phyloP scores from a whole-genome alignment of 2,888 invertebrate species.

The Aethes cnicana region DNA sequence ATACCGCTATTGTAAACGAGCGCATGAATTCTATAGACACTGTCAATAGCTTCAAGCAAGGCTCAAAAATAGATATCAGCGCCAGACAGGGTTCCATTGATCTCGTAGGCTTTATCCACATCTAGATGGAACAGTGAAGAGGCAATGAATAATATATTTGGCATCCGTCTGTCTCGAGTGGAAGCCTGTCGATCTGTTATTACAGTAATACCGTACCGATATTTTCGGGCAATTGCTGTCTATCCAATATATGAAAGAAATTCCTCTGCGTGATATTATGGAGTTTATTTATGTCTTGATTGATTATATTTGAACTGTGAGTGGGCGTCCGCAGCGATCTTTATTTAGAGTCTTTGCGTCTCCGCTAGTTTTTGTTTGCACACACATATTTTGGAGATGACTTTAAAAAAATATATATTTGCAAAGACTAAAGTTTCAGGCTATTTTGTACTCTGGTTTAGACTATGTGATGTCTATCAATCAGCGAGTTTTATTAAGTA shows the following conservation, averaged over 20 bases:
- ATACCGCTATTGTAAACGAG: conserved; percentile 7
- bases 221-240: conserved; percentile 1
- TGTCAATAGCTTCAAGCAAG: conserved; percentile 11
- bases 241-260: not conserved
- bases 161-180: conserved; percentile 29
- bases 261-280: too few species aligned
- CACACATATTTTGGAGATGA: too few species aligned
- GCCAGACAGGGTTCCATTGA: conserved; percentile 16
- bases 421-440: too few species aligned
- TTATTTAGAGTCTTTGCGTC: too few species aligned
- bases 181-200: conserved; percentile 7
- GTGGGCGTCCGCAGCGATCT: not conserved
- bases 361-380: too few species aligned
- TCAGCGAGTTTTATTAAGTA: too few species aligned
- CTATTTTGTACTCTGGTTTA: too few species aligned
- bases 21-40: conserved; percentile 13
- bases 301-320: not conserved
- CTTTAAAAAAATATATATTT: too few species aligned
- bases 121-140: conserved; percentile 15
- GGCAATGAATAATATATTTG: conserved; percentile 29
- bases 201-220: conserved; percentile 1
- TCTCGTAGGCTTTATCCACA: conserved; percentile 20
- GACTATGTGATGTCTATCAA: too few species aligned
- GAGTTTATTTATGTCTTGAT: conserved; percentile 8
- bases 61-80: not conserved